Percentiles rank a stretch among this genome's conserved stretches.
Evolutionary conservation across 64 coral and sea anemone species (phyloP).

Genomic region (Montipora capricornis): DNA sequence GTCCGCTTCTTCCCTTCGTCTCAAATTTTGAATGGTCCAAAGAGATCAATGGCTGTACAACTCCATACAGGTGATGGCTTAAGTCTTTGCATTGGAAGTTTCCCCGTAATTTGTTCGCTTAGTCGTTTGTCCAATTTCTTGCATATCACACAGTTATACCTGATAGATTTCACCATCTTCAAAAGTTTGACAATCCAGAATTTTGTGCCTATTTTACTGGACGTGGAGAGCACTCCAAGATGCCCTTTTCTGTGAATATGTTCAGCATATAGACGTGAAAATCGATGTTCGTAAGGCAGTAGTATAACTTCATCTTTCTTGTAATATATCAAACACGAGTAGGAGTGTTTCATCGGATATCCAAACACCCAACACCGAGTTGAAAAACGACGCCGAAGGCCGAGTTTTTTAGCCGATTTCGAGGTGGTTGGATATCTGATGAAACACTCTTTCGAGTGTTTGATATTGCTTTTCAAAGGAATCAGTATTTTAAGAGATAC

Average conservation of each 20-base stretch:
- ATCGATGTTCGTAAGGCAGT: constrained; percentile 10
- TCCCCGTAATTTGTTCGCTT: constrained; percentile 36
- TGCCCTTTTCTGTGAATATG: constrained; percentile 42
- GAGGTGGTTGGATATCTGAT: too few relatives aligned
- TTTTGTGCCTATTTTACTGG: constrained; percentile 43
- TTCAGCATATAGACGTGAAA: background rate
- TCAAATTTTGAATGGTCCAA: constrained; percentile 45
- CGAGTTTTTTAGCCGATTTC: too few relatives aligned
- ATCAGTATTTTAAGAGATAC: too few relatives aligned
- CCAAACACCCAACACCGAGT: too few relatives aligned
- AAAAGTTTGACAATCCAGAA: constrained; percentile 62
- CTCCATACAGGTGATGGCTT: constrained; percentile 16
- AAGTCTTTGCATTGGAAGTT: constrained; percentile 11
- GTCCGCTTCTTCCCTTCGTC: background rate
- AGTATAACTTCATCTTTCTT: constrained; percentile 47
- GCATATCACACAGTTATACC: background rate
- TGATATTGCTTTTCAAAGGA: too few relatives aligned
- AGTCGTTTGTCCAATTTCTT: constrained; percentile 25
- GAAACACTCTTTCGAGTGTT: too few relatives aligned
- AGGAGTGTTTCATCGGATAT: too few relatives aligned
- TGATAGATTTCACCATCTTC: constrained; percentile 58
- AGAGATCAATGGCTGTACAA: constrained; percentile 36
- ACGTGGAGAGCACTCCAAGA: background rate
- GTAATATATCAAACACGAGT: too few relatives aligned
- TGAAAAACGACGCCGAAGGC: too few relatives aligned